phyloP scores from a whole-genome alignment of 2,888 invertebrate species.

The Neelides folsomi region DNA sequence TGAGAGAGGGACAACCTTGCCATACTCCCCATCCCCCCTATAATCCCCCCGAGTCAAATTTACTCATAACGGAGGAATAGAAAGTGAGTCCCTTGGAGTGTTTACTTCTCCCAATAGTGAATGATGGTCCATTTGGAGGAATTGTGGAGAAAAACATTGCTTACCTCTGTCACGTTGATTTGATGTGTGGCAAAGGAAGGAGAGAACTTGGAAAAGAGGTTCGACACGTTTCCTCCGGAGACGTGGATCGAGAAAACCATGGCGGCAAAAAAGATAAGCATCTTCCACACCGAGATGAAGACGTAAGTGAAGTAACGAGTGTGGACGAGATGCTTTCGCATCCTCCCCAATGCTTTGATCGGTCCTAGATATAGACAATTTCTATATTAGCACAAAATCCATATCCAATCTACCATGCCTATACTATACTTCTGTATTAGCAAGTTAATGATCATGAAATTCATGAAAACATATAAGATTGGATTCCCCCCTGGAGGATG shows the following conservation, averaged over 20 bases:
- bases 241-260: conserved; percentile 59
- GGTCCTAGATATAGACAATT: conserved; percentile 10
- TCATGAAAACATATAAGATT: neutral
- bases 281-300: conserved; percentile 85
- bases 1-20: no score
- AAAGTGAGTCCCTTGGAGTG: conserved; percentile 1
- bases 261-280: conserved; percentile 60
- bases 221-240: conserved; percentile 60
- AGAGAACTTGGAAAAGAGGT: conserved; percentile 61
- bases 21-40: neutral
- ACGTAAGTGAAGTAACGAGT: conserved; percentile 81
- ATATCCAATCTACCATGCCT: no score
- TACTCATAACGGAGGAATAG: neutral
- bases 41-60: conserved; percentile 1
- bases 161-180: conserved; percentile 60
- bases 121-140: neutral
- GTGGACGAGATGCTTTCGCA: conserved; percentile 62
- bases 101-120: neutral
- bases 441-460: neutral
- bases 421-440: no score
- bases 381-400: neutral
- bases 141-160: neutral
- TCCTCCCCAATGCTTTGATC: conserved; percentile 49
- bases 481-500: no score
- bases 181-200: conserved; percentile 63